Conservation (phyloP, 2,888 invertebrate genomes). For the Formica aserva region DNA sequence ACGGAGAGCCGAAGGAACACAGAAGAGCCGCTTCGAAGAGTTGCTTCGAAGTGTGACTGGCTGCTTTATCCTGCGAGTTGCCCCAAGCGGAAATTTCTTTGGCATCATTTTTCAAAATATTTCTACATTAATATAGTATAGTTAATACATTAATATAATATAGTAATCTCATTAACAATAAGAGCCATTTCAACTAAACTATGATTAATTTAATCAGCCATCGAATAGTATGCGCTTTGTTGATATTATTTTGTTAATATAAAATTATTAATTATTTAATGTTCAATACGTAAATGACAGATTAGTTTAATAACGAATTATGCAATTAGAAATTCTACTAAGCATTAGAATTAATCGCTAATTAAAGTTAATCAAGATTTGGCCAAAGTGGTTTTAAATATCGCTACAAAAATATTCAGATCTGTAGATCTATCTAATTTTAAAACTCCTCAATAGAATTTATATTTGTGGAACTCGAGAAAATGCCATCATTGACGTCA, state of each 20-base stretch:
- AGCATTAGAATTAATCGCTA: neutral
- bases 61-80: neutral
- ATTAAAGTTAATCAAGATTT: neutral
- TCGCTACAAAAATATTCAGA: neutral
- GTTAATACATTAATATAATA: too few relatives aligned
- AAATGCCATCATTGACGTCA: neutral
- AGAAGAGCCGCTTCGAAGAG: slow-evolving; percentile 38
- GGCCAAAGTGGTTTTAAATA: neutral
- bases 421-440: neutral
- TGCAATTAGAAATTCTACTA: neutral
- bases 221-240: neutral
- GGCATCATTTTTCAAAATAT: neutral
- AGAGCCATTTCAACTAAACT: neutral
- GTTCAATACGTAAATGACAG: neutral
- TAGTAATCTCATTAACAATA: neutral
- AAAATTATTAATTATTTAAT: neutral
- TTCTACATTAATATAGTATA: neutral
- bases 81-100: neutral
- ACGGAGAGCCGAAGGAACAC: slow-evolving; percentile 18
- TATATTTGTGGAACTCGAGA: neutral
- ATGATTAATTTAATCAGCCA: neutral
- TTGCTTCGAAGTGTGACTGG: slow-evolving; percentile 10
- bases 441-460: neutral
- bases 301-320: neutral
- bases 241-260: neutral